Evolutionary conservation across 2,888 invertebrate species (phyloP).

Genomic region (Nezara viridula): DNA sequence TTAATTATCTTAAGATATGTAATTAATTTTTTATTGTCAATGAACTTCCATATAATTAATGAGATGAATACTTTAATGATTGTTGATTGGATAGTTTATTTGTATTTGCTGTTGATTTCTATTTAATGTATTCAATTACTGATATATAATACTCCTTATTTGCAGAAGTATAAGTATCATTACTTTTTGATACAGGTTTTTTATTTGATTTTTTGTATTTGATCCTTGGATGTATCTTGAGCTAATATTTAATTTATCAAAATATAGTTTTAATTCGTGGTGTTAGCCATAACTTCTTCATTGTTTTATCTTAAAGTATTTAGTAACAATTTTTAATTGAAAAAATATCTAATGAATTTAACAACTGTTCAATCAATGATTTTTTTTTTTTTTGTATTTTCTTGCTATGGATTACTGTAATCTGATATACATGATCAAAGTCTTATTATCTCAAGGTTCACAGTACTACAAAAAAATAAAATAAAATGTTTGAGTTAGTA

Average conservation of each 20-base stretch:
- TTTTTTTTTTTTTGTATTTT: not conserved
- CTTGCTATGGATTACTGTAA: not conserved
- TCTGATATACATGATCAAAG: not conserved
- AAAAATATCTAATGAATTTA: not conserved
- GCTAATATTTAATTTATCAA: not conserved
- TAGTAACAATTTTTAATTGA: not conserved
- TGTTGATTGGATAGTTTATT: not conserved
- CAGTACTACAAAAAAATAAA: not conserved
- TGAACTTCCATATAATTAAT: not conserved
- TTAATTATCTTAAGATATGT: not conserved
- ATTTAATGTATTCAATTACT: not conserved
- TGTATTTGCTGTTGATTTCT: not conserved
- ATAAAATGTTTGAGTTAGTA: not conserved
- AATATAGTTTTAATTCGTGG: not conserved
- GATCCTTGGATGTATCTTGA: not conserved
- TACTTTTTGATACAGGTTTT: not conserved
- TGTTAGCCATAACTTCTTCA: not conserved
- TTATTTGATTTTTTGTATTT: not conserved
- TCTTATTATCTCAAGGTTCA: constrained; percentile 1
- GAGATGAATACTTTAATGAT: not conserved
- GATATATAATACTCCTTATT: not conserved
- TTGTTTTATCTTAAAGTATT: not conserved
- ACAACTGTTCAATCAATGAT: not conserved
- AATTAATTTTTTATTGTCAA: not conserved
- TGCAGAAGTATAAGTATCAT: no score